Evolutionary conservation across 2,888 invertebrate species (phyloP), one percentile per base, ranked within the genome.

Genomic region (Druceiella hillmani): DNA sequence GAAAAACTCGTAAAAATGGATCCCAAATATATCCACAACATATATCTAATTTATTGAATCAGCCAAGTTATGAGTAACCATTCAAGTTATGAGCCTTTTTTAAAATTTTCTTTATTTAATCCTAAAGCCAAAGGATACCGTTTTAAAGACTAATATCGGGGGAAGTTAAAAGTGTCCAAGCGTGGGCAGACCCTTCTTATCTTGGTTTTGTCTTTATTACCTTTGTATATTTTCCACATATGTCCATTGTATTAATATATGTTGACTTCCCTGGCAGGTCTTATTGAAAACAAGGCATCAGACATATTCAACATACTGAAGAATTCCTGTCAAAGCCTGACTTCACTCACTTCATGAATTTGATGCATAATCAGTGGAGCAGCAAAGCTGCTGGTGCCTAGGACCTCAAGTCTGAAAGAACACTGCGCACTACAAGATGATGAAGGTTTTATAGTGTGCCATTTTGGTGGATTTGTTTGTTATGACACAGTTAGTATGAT

Each of bases 401-500:
- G 93, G 42, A 85, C 87, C 45, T 91, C 91, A 5, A 80, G 86
- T 51, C 69, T 93, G 29, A 82, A 81, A 57, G 74, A 83, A 16
- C 90, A 93, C 61, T 72, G 92, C 33, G 88, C 87, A 54, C 71
- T 93, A 33, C 66, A 90, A 33, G 92, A 93, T 55, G 88, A 89
- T 53, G 91, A 93, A 60, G 92, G 92, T 9, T 92, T 93, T 57
- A 67, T 93, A 12, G 79, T 93, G 44, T 74, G 89, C 17, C 92
- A 94, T 64, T 93, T 90, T 62, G 93, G 92, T 45, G 93, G 92
- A 31, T 89, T 89, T 48, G 92, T 93, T 45, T 90, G 89, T 60
- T 91, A 91, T 62, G 83, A 87, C 60, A 92, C 91, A 25, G 85
- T 84, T 65, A 63, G 58, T 48, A 26, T 9, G 17, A 17, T 17